Percentiles rank a stretch among this genome's conserved stretches.
Evolutionary conservation across 2,888 invertebrate species (phyloP).

Genomic region (Conops quadrifasciatus): DNA sequence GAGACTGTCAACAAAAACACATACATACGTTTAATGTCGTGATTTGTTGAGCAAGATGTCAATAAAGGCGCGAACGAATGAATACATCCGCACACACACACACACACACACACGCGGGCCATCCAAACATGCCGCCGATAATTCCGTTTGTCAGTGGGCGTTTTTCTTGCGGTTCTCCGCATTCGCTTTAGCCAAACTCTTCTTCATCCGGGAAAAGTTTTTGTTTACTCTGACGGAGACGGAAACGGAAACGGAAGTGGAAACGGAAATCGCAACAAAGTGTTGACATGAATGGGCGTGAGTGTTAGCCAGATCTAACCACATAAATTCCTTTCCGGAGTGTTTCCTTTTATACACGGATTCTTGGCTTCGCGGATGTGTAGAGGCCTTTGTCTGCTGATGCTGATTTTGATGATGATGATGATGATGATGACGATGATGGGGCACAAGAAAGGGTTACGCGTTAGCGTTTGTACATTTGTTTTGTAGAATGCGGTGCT

Average conservation of each 20-base stretch:
- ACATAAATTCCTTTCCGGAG: slow-evolving; percentile 22
- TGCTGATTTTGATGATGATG: no score
- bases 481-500: background rate
- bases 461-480: background rate
- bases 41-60: no score
- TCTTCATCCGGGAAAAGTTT: background rate
- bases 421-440: no score
- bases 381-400: background rate
- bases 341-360: background rate
- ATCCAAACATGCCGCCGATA: background rate
- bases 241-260: slow-evolving; percentile 59
- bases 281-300: slow-evolving; percentile 57
- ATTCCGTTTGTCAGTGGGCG: background rate
- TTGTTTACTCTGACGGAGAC: slow-evolving; percentile 45
- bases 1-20: no score
- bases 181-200: background rate
- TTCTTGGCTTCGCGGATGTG: no score
- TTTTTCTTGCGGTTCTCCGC: slow-evolving; percentile 1
- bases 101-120: background rate
- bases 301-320: slow-evolving; percentile 5
- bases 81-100: background rate
- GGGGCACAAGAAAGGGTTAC: slow-evolving; percentile 1
- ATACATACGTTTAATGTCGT: no score
- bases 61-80: background rate
- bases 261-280: slow-evolving; percentile 62